A percentile compares a stretch with the other conserved stretches of the same genome.
Conservation (phyloP, 1,140 invertebrate genomes). For the Drosophila arawakana region DNA sequence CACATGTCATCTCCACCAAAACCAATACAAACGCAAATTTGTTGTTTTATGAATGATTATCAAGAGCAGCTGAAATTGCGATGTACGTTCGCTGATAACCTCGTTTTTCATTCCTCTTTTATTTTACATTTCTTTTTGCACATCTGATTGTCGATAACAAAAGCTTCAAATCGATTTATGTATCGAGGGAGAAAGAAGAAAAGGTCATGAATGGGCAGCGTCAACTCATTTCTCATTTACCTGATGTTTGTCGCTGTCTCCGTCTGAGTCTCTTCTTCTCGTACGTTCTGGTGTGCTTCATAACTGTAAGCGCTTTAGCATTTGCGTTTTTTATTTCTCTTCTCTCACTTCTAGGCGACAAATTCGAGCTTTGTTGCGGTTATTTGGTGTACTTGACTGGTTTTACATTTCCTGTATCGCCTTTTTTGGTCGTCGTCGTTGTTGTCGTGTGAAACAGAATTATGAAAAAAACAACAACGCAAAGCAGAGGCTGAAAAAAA, state of each 20-base stretch:
- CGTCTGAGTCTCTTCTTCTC: neutral
- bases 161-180: conserved; percentile 35
- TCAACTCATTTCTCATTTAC: conserved; percentile 3
- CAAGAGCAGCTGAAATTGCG: conserved; percentile 50
- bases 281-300: neutral
- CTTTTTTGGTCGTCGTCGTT: conserved; percentile 60
- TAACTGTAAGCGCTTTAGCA: conserved; percentile 37
- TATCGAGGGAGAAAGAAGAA: conserved; percentile 32
- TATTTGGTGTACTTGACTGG: conserved; percentile 66
- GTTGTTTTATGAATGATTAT: conserved; percentile 80
- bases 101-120: conserved; percentile 27
- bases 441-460: conserved; percentile 54
- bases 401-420: conserved; percentile 78
- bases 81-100: conserved; percentile 46
- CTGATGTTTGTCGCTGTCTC: conserved; percentile 9
- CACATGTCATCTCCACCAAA: conserved; percentile 18
- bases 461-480: conserved; percentile 49
- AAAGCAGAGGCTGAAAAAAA: conserved; percentile 22
- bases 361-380: conserved; percentile 62
- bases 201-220: conserved; percentile 49
- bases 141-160: conserved; percentile 37
- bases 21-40: conserved; percentile 39
- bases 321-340: conserved; percentile 15
- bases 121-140: conserved; percentile 18
- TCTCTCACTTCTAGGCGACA: conserved; percentile 27